These are phyloP conservation scores for Zaprionus obscuricornis DNA, from an alignment of 2,888 invertebrate genomes.

Conservation along the genomic window DNA sequence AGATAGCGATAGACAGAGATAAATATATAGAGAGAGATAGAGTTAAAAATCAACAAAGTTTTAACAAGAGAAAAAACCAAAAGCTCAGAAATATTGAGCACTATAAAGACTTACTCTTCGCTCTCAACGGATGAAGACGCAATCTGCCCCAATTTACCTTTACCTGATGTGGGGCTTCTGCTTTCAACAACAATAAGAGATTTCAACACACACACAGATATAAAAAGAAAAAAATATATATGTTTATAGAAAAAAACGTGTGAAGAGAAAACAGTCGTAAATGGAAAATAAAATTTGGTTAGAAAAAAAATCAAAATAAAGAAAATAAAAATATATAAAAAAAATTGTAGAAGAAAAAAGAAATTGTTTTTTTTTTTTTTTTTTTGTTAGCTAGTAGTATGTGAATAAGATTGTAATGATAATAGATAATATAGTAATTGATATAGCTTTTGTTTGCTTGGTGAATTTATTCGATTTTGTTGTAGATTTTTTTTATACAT, in stretches of 20 bases:
- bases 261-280: slow-evolving; percentile 30
- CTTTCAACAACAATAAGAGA: slow-evolving; percentile 55
- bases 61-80: slow-evolving; percentile 62
- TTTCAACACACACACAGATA: slow-evolving; percentile 60
- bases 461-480: too few species aligned
- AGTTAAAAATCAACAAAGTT: slow-evolving; percentile 69
- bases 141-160: slow-evolving; percentile 81
- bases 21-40: slow-evolving; percentile 28
- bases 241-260: slow-evolving; percentile 47
- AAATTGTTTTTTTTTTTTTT: too few species aligned
- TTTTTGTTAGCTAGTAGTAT: slow-evolving; percentile 16
- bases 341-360: too few species aligned
- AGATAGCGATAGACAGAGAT: slow-evolving; percentile 6
- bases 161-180: slow-evolving; percentile 82
- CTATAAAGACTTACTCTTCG: slow-evolving; percentile 81
- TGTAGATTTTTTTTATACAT: too few species aligned
- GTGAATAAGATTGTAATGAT: too few species aligned
- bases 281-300: slow-evolving; percentile 24
- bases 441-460: too few species aligned
- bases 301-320: slow-evolving; percentile 27
- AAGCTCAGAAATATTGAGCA: slow-evolving; percentile 60
- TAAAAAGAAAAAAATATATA: slow-evolving; percentile 61
- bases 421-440: slow-evolving; percentile 1
- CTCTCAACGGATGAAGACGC: slow-evolving; percentile 80
- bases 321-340: slow-evolving; percentile 19